Base-by-base conservation (phyloP, 2,113 vertebrate species). In the Paraplagusia blochii region DNA sequence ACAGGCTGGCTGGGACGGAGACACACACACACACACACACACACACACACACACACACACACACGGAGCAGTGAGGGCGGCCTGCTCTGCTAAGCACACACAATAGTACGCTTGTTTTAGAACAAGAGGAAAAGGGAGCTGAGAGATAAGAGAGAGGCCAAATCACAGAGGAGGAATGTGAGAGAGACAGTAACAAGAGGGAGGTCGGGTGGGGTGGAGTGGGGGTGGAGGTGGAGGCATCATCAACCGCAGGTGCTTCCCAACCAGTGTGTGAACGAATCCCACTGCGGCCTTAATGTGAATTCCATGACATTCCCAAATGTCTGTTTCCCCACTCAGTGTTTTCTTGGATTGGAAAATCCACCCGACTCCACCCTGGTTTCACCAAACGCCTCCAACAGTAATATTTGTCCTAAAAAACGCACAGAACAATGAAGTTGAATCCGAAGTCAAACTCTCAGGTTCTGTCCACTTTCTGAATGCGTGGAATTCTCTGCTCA, bases 21-120 rank as follows among this genome's bases (percentile, higher is more conserved):
- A 75, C 69, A 69, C 51, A 59, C 63, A 71, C 57, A 66, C 54
- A 70, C 38, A 72, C 15, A 69, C 18, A 46, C 43, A 60, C 50
- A 63, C 51, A 53, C 36, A 72, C 36, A 69, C 17, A n/a, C 83
- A 73, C 77, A 80, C 75, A 85, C 81, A 88, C 49, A 77, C 36
- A 72, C 18, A 68, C 39, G 57, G 46, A 66, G 49, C 71, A 79
- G 45, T 76, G 77, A 79, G 74, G 69, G 80, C 70, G 56, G 72
- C 64, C 67, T 79, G 84, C 80, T 81, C 77, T 87, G 80, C 83
- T 85, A 80, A 86, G 63, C 83, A 76, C 81, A 81, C 77, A 85
- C 82, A 88, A 86, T 88, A 79, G 79, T 72, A 53, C 55, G 80
- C 78, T 71, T 83, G 80, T 83, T 84, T 83, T 73, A 79, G 77